Conservation (phyloP, 1,140 invertebrate species). For the Panagrolaimus sp. region DNA sequence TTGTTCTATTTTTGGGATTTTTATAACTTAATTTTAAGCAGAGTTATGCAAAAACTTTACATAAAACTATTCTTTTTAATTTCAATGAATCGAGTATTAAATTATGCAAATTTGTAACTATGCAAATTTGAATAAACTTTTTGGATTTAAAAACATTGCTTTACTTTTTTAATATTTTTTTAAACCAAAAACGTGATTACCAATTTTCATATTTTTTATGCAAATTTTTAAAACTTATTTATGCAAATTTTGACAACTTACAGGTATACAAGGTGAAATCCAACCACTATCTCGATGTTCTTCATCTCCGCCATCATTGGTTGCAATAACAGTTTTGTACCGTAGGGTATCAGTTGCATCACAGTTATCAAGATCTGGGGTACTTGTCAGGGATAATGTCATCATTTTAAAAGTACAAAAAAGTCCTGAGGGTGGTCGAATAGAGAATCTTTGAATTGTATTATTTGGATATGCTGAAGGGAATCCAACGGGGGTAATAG, state of each 20-base stretch:
- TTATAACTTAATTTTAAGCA: too few relatives aligned
- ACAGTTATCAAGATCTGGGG: background rate
- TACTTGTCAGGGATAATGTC: constrained; percentile 11
- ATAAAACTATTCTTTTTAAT: too few relatives aligned
- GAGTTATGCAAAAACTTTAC: too few relatives aligned
- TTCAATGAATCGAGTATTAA: too few relatives aligned
- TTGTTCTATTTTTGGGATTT: too few relatives aligned
- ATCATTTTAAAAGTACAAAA: constrained; percentile 31
- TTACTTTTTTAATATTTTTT: too few relatives aligned
- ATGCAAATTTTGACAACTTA: background rate
- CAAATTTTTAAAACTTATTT: background rate
- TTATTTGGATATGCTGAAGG: constrained; percentile 36
- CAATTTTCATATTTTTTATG: background rate
- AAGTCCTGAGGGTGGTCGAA: constrained; percentile 37
- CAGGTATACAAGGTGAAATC: constrained; percentile 13
- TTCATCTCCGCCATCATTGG: background rate
- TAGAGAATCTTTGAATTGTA: constrained; percentile 33
- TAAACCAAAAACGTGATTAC: too few relatives aligned
- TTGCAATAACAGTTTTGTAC: background rate
- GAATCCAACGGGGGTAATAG: constrained; percentile 40
- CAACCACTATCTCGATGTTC: background rate
- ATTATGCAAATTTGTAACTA: too few relatives aligned
- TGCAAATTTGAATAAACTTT: too few relatives aligned
- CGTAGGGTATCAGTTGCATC: background rate
- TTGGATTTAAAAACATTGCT: too few relatives aligned